Evolutionary conservation across 2,888 invertebrate species (phyloP), one percentile per base, ranked within the genome.

Genomic region (Eupithecia dodoneata): DNA sequence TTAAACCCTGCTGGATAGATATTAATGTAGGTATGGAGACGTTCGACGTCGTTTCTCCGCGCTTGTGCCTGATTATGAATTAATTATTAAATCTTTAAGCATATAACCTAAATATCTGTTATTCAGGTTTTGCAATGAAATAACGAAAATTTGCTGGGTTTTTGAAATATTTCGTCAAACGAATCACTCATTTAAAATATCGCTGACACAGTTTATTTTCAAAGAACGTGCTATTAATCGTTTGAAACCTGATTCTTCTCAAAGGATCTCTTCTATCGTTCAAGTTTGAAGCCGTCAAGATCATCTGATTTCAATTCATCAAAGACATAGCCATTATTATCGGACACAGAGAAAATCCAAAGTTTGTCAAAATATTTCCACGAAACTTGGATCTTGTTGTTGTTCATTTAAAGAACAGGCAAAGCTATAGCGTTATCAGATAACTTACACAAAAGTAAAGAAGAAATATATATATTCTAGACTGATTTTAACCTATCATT

Each of bases 111-210:
- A 15, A 30, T 47, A 47, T 2, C 2, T 7, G 7, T 13, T 3
- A 55, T n/a, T n/a, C n/a, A 5, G 3, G 55, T 55, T 55, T 55
- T n/a, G n/a, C n/a, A 55, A 55, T 55, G 2, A 63, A 30, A 30
- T 6, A 15, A 41, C 66, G 42, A 66, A 66, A 15, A 0, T 15
- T 66, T 42, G 66, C 15, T 13, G 66, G n/a, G 12, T 44, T 44
- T n/a, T 70, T 49, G 47, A 18, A 70, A 47, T 18, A 30, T 67
- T 67, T 45, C 45, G 67, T 12, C 41, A 75, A 77, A 45, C 47
- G 70, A 76, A 75, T 79, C 66, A 72, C 70, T 76, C 76, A 75
- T 77, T 76, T 75, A 72, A 77, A 77, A 77, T 74, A 69, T 77
- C 7, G 52, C 74, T 73, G 70, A 74, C 76, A 67, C 75, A n/a